phyloP scores from a whole-genome alignment of 2,113 vertebrate genomes.

The Chaetops frenatus region DNA sequence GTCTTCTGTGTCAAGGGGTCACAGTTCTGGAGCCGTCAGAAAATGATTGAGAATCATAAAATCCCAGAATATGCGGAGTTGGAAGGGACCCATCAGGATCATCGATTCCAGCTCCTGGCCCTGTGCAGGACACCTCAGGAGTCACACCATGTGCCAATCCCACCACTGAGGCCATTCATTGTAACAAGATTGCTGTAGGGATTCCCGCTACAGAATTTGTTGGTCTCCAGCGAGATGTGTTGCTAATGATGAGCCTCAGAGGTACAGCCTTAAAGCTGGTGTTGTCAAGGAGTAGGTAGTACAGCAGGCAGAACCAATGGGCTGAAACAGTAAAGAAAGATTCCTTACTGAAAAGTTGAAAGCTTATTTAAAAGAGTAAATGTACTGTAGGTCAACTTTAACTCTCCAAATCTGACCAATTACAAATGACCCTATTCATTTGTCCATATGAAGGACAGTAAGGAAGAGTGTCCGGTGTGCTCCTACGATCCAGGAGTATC shows the following conservation, averaged over 20 bases:
- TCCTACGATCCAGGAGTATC: neutral
- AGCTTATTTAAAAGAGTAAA: neutral
- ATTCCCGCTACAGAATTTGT: neutral
- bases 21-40: neutral
- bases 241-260: neutral
- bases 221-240: neutral
- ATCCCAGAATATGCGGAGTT: neutral
- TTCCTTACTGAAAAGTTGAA: neutral
- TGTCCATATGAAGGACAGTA: neutral
- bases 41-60: neutral
- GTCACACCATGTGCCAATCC: neutral
- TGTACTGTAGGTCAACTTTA: neutral
- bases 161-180: neutral
- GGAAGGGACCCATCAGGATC: neutral
- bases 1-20: neutral
- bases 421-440: neutral
- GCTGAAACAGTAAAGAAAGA: neutral
- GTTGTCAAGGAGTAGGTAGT: neutral
- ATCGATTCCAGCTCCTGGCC: neutral
- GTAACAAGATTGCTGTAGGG: neutral
- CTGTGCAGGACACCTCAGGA: neutral
- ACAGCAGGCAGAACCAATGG: neutral
- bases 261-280: neutral
- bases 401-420: neutral
- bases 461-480: neutral